Percentiles rank a stretch among this genome's conserved stretches.
Conservation (phyloP, 2,888 invertebrate genomes). For the Cinara cedri region DNA sequence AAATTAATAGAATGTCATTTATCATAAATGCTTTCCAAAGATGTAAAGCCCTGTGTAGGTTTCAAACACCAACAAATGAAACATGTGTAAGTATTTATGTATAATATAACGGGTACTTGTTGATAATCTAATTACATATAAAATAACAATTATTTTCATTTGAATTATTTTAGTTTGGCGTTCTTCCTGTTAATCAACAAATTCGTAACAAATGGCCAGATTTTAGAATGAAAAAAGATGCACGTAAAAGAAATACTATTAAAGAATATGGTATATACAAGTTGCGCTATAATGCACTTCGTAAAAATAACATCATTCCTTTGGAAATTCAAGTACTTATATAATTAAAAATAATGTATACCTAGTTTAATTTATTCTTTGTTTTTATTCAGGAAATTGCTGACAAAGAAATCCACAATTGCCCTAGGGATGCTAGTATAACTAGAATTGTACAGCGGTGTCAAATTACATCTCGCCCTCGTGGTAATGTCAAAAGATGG, state of each 20-base stretch:
- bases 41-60: conserved; percentile 3
- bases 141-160: not conserved
- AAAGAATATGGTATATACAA: conserved; percentile 78
- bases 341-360: not conserved
- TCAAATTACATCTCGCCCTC: conserved; percentile 84
- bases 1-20: conserved; percentile 20
- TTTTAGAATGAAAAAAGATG: conserved; percentile 85
- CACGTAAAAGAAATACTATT: conserved; percentile 78
- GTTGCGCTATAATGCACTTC: conserved; percentile 79
- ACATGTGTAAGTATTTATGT: conserved; percentile 28
- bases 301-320: conserved; percentile 86
- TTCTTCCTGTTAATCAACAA: conserved; percentile 55
- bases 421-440: conserved; percentile 76
- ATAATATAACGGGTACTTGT: not conserved
- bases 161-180: conserved; percentile 28
- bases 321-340: conserved; percentile 69
- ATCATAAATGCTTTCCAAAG: conserved; percentile 35
- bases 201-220: conserved; percentile 69
- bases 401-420: conserved; percentile 73
- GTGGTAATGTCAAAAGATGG: conserved; percentile 81
- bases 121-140: not conserved
- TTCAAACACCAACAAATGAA: conserved; percentile 21
- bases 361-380: not conserved
- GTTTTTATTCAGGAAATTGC: conserved; percentile 72
- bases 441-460: conserved; percentile 76